Evolutionary conservation across 1,140 invertebrate genomes (phyloP).

Genomic region (Lasioglossum albipes): DNA sequence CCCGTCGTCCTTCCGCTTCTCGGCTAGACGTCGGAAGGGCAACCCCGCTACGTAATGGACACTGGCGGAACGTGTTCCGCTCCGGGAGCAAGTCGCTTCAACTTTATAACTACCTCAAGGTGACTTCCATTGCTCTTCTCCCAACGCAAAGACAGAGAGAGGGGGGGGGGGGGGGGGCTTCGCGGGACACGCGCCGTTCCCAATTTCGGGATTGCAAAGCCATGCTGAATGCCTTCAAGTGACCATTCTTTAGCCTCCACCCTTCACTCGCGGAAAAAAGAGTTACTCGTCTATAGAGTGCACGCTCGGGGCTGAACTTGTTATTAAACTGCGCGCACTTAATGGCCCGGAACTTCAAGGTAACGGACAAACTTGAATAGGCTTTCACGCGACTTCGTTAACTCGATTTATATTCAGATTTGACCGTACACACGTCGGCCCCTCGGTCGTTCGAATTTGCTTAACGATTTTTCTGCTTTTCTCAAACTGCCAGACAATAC

Average conservation of each 20-base stretch:
- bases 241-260: background rate
- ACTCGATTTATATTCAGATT: too few relatives aligned
- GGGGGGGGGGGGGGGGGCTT: background rate
- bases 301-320: background rate
- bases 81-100: background rate
- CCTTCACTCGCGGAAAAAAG: too few relatives aligned
- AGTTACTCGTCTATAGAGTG: background rate
- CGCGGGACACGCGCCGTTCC: background rate
- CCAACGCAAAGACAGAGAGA: too few relatives aligned
- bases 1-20: background rate
- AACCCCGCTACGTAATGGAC: constrained; percentile 28
- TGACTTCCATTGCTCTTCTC: background rate
- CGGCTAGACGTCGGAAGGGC: constrained; percentile 21
- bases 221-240: too few relatives aligned
- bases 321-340: background rate
- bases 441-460: too few relatives aligned
- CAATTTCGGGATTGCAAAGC: background rate
- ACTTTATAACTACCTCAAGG: constrained; percentile 2
- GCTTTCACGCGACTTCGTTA: too few relatives aligned
- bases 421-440: too few relatives aligned
- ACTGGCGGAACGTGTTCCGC: constrained; percentile 15
- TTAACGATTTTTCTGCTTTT: too few relatives aligned
- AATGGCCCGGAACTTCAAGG: too few relatives aligned
- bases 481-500: too few relatives aligned
- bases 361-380: too few relatives aligned